Percentiles rank a stretch among this genome's conserved stretches.
These are phyloP conservation scores for Buathra laborator DNA, from an alignment of 2,888 invertebrate genomes.

Conservation along the genomic window DNA sequence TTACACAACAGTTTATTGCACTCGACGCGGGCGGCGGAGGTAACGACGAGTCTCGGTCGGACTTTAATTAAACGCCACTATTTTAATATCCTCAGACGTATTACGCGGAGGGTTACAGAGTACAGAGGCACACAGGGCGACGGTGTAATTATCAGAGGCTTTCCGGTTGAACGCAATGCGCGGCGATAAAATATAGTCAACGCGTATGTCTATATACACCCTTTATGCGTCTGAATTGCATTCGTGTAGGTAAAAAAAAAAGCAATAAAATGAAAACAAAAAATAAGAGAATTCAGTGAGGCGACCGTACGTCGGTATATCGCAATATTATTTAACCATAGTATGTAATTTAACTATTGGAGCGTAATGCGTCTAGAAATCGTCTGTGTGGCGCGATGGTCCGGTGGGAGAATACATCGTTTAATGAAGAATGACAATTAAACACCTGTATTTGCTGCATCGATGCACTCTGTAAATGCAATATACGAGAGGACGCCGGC, in stretches of 20 bases:
- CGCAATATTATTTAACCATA: constrained; percentile 15
- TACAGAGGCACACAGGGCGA: constrained; percentile 33
- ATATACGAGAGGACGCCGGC: constrained; percentile 26
- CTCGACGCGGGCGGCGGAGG: constrained; percentile 58
- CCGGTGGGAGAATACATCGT: constrained; percentile 19
- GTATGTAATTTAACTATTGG: neutral
- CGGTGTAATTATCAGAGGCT: constrained; percentile 61
- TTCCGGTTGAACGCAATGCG: constrained; percentile 48
- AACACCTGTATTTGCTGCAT: constrained; percentile 42
- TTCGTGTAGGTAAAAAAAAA: neutral
- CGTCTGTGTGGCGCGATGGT: neutral
- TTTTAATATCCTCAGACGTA: constrained; percentile 73
- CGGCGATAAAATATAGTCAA: constrained; percentile 40
- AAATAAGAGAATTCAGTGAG: neutral
- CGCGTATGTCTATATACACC: neutral
- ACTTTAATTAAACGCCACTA: constrained; percentile 75
- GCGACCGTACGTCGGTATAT: constrained; percentile 5
- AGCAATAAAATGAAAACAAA: neutral
- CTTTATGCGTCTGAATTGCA: constrained; percentile 9
- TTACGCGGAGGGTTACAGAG: constrained; percentile 43
- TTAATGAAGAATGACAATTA: constrained; percentile 56
- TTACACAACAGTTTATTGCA: constrained; percentile 69
- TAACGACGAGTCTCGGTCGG: constrained; percentile 59
- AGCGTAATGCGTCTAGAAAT: neutral
- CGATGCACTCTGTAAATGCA: constrained; percentile 45